Conservation (phyloP, 2,113 vertebrate genomes). For the Lethenteron camtschaticum region DNA sequence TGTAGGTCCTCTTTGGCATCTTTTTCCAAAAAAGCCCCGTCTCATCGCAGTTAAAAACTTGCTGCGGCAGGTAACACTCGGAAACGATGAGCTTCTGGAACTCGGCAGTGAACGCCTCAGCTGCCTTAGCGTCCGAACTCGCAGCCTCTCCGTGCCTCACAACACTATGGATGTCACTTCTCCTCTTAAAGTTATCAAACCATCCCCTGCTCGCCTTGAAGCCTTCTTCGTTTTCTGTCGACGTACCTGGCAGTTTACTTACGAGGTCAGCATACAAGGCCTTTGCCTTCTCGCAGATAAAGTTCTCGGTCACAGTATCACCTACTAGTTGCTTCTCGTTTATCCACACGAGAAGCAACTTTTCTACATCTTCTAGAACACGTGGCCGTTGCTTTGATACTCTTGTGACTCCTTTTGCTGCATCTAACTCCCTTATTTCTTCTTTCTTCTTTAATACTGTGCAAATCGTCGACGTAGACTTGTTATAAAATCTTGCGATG, state of each 20-base stretch:
- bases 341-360: slow-evolving; percentile 9
- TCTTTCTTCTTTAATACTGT: slow-evolving; percentile 28
- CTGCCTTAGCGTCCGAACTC: not conserved
- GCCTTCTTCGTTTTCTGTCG: not conserved
- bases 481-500: too few species aligned
- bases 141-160: not conserved
- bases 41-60: slow-evolving; percentile 7
- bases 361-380: slow-evolving; percentile 10
- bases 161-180: not conserved
- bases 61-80: not conserved
- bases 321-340: slow-evolving; percentile 6
- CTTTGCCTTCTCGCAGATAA: slow-evolving; percentile 8
- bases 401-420: not conserved
- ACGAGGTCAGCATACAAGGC: slow-evolving; percentile 5
- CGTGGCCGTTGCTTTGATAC: not conserved
- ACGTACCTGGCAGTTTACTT: slow-evolving; percentile 6
- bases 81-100: too few species aligned
- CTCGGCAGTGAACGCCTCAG: too few species aligned
- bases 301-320: slow-evolving; percentile 5
- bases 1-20: not conserved
- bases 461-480: slow-evolving; percentile 21
- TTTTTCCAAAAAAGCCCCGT: slow-evolving; percentile 5
- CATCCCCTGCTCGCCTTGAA: slow-evolving; percentile 1
- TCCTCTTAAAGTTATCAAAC: slow-evolving; percentile 7
- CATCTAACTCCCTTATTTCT: slow-evolving; percentile 4